Conservation (phyloP, 2,113 vertebrate genomes). For the Todiramphus chloris region DNA sequence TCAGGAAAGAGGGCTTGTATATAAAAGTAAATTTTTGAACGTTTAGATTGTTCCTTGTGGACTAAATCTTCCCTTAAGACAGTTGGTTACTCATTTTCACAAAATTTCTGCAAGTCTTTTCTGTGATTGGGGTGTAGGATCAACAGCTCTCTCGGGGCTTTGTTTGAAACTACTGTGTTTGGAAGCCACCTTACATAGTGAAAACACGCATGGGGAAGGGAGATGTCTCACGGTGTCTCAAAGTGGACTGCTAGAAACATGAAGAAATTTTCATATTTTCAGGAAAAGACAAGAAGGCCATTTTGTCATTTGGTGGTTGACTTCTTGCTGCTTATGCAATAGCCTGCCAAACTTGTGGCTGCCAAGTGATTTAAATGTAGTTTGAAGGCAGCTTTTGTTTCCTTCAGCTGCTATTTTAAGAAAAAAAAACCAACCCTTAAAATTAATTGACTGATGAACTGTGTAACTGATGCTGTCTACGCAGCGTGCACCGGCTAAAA, state of each 20-base stretch:
- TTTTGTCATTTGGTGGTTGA: not conserved
- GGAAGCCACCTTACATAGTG: not conserved
- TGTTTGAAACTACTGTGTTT: not conserved
- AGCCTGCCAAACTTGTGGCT: not conserved
- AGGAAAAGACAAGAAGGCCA: not conserved
- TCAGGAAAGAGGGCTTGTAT: not conserved
- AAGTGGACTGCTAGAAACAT: not conserved
- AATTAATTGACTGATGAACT: constrained; percentile 14
- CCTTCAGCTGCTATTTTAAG: constrained; percentile 17
- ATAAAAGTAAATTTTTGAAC: not conserved
- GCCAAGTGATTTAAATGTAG: not conserved
- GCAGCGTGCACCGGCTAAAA: not conserved
- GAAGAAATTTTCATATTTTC: not conserved
- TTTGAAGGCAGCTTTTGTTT: constrained; percentile 44
- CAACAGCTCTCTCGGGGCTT: not conserved
- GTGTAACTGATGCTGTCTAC: not conserved
- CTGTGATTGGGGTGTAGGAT: not conserved
- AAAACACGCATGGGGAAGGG: not conserved
- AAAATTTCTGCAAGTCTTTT: not conserved
- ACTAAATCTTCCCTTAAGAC: not conserved
- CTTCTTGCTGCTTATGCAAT: not conserved
- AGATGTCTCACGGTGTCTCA: not conserved
- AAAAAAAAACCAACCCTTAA: not conserved
- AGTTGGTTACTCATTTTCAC: not conserved
- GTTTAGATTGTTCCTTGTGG: not conserved